Base-by-base conservation (phyloP, 2,797 vertebrate genomes). In the Labroides dimidiatus region DNA sequence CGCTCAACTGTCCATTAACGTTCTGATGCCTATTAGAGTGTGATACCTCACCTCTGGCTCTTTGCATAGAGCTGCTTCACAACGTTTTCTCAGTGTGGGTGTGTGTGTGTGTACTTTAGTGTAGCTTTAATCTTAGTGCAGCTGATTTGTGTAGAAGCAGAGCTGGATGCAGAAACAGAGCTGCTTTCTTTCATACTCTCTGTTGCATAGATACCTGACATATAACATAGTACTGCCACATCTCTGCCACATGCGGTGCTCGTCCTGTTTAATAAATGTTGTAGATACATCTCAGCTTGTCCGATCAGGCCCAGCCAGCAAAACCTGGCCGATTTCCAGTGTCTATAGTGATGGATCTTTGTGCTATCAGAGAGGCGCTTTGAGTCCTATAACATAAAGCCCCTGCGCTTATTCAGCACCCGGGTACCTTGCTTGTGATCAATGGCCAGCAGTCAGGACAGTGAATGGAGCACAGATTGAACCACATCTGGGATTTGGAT, bases 351-450 rank as follows among this genome's bases (percentile, higher is more conserved):
- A 95, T 92, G 86, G 93, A 94, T 95, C 81, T 83, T 68, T 59
- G 68, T 72, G 87, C 82, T 94, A 90, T 84, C 92, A 89, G 89
- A 83, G 78, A 90, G 87, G 84, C 68, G 83, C 87, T 90, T 69
- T 81, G 87, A 91, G 92, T 81, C 89, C 88, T 59, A 52, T 79
- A 89, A 87, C 89, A 83, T 92, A 90, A 92, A 93, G 87, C 87
- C 87, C 87, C 84, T 84, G 58, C 77, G 91, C 92, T 95, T 94
- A 94, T 94, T 93, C 93, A 96, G 94, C 94, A 94, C 73, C 84
- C 82, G 51, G 51, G 74, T 80, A 75, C 90, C 89, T 78, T 84
- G 87, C 89, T 86, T 84, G 73, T 93, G 93, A 96, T 97, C 95
- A 90, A 95, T 96, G 92, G 78, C 75, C 87, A 55, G 59, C 92